Base-by-base conservation (phyloP, 2,113 vertebrate genomes). In the Perca fluviatilis region DNA sequence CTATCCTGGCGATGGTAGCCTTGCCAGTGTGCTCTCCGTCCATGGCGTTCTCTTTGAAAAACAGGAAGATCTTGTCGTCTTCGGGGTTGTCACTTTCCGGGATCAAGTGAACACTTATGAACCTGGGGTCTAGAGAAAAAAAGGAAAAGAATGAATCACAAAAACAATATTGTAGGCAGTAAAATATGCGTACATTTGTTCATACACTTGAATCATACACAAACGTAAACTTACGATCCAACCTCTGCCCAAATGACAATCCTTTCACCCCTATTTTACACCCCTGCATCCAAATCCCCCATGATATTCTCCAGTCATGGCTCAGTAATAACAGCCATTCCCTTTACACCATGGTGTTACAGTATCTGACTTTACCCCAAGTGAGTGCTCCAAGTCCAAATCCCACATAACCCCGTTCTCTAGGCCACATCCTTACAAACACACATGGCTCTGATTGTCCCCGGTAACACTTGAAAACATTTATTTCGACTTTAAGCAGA, bases 31-130 rank as follows among this genome's bases (percentile, higher is more conserved):
- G 97, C 81, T 99, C 98, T 54, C 98, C 98, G 63, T 99, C 98
- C 94, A 99, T 98, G 16, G 98, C 97, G 47, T 96, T 99, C 95
- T 99, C 98, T 77, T 97, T 97, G 93, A 99, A 99, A 94, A 99
- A 99, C 93, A 99, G 97, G 91, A 99, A 99, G 74, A 99, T 96
- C 95, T 99, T 99, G 89, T 99, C 97, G 78, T 99, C 98, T 87
- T 99, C 98, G 18, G 97, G 97, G 86, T 99, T 99, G 95, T 99
- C 98, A 0, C 97, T 99, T 83, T 99, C 98, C 14, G 98, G 98
- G 84, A 99, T 97, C 90, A 99, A 91, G 91, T 97, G 95, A 9
- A 96, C 96, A 69, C 97, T 92, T 54, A 99, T 80, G 84, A 99
- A 99, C 82, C 96, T 96, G 60, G 98, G 98, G 94, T 99, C 98